phyloP scores from a whole-genome alignment of 2,888 invertebrate species.

The Pristionchus entomophagus region DNA sequence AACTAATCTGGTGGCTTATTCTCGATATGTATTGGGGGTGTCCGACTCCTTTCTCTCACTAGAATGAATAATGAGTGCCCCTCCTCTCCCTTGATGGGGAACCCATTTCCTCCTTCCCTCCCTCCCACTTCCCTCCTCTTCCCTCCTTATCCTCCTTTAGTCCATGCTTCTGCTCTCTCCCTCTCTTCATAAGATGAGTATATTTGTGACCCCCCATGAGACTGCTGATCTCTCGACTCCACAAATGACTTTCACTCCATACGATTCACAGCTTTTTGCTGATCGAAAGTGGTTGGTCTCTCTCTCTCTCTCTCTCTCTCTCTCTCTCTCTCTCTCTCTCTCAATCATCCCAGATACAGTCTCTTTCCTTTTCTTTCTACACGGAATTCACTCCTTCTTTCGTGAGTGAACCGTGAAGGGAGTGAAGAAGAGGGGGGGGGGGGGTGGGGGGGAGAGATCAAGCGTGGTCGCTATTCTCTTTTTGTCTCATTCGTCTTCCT shows the following conservation, averaged over 20 bases:
- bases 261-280: slow-evolving; percentile 18
- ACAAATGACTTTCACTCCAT: slow-evolving; percentile 8
- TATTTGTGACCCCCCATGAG: no score
- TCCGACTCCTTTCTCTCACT: slow-evolving; percentile 5
- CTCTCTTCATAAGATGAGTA: no score
- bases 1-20: background rate
- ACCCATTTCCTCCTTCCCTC: background rate
- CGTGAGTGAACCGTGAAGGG: slow-evolving; percentile 87
- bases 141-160: background rate
- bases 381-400: slow-evolving; percentile 87
- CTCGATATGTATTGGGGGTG: background rate
- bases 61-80: background rate
- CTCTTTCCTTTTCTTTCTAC: slow-evolving; percentile 81
- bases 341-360: slow-evolving; percentile 46
- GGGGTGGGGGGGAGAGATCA: no score
- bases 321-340: background rate
- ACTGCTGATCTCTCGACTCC: background rate
- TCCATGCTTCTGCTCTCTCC: background rate
- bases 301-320: background rate
- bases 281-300: background rate
- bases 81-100: slow-evolving; percentile 1
- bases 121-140: background rate
- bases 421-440: no score
- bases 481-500: slow-evolving; percentile 22
- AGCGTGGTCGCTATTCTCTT: slow-evolving; percentile 9